Base-by-base conservation (phyloP, 1,140 invertebrate genomes). In the Trachymyrmex cornetzi region DNA sequence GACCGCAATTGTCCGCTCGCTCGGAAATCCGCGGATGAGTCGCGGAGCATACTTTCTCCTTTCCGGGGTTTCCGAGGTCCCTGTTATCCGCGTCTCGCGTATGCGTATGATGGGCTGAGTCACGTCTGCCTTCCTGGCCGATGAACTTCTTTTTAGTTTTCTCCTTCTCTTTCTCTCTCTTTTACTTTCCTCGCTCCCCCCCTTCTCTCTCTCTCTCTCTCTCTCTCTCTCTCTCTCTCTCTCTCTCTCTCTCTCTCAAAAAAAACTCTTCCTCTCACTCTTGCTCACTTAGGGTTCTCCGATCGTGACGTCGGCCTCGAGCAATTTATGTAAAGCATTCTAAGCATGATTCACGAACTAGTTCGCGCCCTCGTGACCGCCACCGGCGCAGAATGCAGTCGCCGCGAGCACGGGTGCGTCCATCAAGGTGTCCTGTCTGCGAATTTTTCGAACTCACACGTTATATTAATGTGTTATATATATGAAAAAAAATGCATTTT, bases 281-380 rank as follows among this genome's bases (percentile, higher is more conserved):
- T 64, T 74, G n/a, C 74, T 74, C 80, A 71, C 66, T 86, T 86
- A 72, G 87, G 61, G 77, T 84, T 38, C 74, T 80, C 71, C 89
- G 85, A 92, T 86, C 92, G 92, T 94, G 94, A 94, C 94, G 94
- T 94, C 91, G 91, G 85, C 92, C 89, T 72, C 88, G 77, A 94
- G 91, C 93, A 93, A 95, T 95, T 95, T 94, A 95, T 94, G 94
- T 93, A 94, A 94, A 94, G 92, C 91, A 93, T 93, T 93, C 90
- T 92, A 93, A 88, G 91, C 91, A 95, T 95, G 95, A 95, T 95
- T 95, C 95, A 95, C 94, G 93, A 95, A 95, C 95, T 95, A 95
- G 94, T 95, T 95, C 92, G 93, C 92, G 92, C 93, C 92, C 92
- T 94, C 93, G 92, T 93, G 93, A 94, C 91, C 91, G 93, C 89